Evolutionary conservation across 2,888 invertebrate species (phyloP), one percentile per base, ranked within the genome.

Genomic region (Rhamphomyia laevipes): DNA sequence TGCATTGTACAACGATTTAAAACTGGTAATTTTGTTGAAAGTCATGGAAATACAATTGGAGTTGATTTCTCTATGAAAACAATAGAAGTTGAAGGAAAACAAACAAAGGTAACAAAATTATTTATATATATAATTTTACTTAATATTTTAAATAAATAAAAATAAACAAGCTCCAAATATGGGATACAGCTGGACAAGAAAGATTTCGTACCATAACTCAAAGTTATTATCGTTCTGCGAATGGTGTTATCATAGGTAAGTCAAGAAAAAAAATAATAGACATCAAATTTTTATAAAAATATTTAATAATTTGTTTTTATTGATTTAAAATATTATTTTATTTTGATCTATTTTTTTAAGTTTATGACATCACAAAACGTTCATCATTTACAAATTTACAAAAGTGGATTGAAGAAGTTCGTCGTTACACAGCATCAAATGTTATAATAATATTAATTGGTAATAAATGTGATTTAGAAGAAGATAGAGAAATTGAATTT

Each of bases 11-110:
- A 95, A 72, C 81, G 95, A 59, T 88, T 96, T 71, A 92, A 92
- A 70, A 91, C 92, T 53, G 96, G 95, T 52, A 92, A 90, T 60
- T 96, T 91, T 66, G 85, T 93, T 57, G 95, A 96, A 73, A 78
- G 88, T 57, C 93, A 95, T 73, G 93, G 93, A 51, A 94, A 90
- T 67, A 96, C 96, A 44, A 96, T 96, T 65, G 95, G 95, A 55
- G 95, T 96, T 49, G 95, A 96, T 73, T 96, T 96, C 75, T 94
- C 94, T 53, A 96, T 95, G 94, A 95, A 95, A 80, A 95, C 94
- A 47, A 80, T 96, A 38, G 77, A 86, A 57, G 84, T 95, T 44
- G 94, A 95, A 68, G 90, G 88, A 47, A 95, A 95, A 72, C 85
- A 86, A 75, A 87, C 95, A 59, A 96, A 96, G 84, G 93, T 94